phyloP scores from a whole-genome alignment of 2,113 vertebrate species.

The Dascyllus trimaculatus region DNA sequence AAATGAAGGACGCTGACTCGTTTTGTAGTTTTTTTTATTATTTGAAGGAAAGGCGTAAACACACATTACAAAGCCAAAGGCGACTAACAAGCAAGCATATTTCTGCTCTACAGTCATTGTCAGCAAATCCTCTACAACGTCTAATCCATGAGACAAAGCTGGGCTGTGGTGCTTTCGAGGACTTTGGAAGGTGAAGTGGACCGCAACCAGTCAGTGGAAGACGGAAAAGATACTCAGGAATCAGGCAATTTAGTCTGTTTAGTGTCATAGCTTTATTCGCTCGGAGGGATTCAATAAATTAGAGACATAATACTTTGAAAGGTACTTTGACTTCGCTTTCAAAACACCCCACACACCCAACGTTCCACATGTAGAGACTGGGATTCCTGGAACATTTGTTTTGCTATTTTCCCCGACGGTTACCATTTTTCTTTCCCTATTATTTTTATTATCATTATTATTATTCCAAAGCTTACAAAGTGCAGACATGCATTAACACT shows the following conservation, averaged over 20 bases:
- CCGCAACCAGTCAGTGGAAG: not conserved
- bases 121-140: not conserved
- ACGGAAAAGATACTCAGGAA: not conserved
- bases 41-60: slow-evolving; percentile 11
- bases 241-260: not conserved
- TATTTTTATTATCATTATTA: too few species aligned
- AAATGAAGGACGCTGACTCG: not conserved
- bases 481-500: slow-evolving; percentile 62
- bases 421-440: not conserved
- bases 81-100: not conserved
- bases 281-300: slow-evolving; percentile 56
- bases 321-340: slow-evolving; percentile 52
- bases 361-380: slow-evolving; percentile 15
- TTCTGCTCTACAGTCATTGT: not conserved
- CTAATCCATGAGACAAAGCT: not conserved
- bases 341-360: slow-evolving; percentile 28
- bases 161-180: not conserved
- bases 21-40: not conserved
- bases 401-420: not conserved
- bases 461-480: slow-evolving; percentile 49
- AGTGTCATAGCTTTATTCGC: slow-evolving; percentile 26
- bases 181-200: not conserved
- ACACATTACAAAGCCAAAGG: slow-evolving; percentile 1
- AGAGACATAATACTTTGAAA: slow-evolving; percentile 60
- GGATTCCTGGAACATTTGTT: not conserved